These are phyloP conservation scores for Aporophyla nigra DNA, from an alignment of 2,888 invertebrate species.

Conservation along the genomic window DNA sequence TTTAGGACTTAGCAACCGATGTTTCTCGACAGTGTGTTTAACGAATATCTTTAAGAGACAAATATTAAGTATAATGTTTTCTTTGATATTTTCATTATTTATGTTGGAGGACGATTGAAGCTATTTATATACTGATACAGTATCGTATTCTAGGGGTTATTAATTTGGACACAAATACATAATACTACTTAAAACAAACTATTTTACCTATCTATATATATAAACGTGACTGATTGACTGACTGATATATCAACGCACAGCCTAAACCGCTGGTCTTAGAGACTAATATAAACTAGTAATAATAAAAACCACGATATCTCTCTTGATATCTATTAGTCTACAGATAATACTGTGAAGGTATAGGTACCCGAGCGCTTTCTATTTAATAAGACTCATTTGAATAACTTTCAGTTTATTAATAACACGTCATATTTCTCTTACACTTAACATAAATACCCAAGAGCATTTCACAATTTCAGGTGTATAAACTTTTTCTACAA, in stretches of 20 bases:
- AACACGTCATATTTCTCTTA: slow-evolving; percentile 1
- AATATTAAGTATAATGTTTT: background rate
- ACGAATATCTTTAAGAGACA: background rate
- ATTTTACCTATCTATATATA: too few species aligned
- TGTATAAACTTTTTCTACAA: slow-evolving; percentile 50
- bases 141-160: background rate
- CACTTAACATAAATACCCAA: background rate
- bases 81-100: background rate
- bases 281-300: too few species aligned
- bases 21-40: slow-evolving; percentile 16
- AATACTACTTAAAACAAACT: too few species aligned
- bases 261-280: too few species aligned
- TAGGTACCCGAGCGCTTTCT: slow-evolving; percentile 8
- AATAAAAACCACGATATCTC: too few species aligned
- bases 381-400: slow-evolving; percentile 6
- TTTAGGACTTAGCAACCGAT: slow-evolving; percentile 45
- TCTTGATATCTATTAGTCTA: background rate
- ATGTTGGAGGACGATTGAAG: background rate
- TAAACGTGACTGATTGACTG: too few species aligned
- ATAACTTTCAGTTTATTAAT: slow-evolving; percentile 15
- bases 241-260: too few species aligned
- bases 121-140: background rate
- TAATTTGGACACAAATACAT: background rate
- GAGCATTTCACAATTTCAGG: slow-evolving; percentile 49
- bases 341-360: background rate